Evolutionary conservation across 2,888 invertebrate species (phyloP).

Genomic region (Ectobius pallidus): DNA sequence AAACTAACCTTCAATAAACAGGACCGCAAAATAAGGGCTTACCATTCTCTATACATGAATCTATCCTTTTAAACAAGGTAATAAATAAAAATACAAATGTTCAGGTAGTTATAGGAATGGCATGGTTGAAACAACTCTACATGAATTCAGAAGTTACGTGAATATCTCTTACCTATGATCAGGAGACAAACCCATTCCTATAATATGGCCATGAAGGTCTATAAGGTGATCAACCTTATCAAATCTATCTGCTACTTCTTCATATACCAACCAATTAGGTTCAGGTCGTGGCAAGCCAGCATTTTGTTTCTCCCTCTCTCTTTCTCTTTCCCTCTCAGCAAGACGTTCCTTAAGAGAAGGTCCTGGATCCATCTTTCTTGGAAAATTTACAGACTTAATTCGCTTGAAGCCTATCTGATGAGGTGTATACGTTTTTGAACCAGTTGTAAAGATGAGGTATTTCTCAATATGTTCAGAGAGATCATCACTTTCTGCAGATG

Average conservation of each 20-base stretch:
- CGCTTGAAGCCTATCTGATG: conserved; percentile 83
- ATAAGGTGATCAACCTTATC: conserved; percentile 80
- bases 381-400: conserved; percentile 72
- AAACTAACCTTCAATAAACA: too few species aligned
- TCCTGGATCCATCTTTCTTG: conserved; percentile 70
- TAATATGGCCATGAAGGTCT: conserved; percentile 84
- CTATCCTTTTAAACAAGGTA: too few species aligned
- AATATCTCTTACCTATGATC: conserved; percentile 80
- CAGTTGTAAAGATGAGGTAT: conserved; percentile 82
- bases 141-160: too few species aligned
- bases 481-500: conserved; percentile 53
- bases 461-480: conserved; percentile 66
- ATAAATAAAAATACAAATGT: too few species aligned
- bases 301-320: conserved; percentile 54
- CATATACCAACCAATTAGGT: conserved; percentile 71
- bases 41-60: too few species aligned
- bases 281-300: conserved; percentile 58
- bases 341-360: conserved; percentile 70
- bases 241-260: conserved; percentile 70
- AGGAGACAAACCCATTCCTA: conserved; percentile 85
- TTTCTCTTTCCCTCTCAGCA: conserved; percentile 62
- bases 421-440: conserved; percentile 81
- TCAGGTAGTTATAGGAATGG: too few species aligned
- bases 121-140: too few species aligned
- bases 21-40: too few species aligned